Evolutionary conservation across 2,888 invertebrate species (phyloP), one percentile per base, ranked within the genome.

Genomic region (Eustalomyia histrio): DNA sequence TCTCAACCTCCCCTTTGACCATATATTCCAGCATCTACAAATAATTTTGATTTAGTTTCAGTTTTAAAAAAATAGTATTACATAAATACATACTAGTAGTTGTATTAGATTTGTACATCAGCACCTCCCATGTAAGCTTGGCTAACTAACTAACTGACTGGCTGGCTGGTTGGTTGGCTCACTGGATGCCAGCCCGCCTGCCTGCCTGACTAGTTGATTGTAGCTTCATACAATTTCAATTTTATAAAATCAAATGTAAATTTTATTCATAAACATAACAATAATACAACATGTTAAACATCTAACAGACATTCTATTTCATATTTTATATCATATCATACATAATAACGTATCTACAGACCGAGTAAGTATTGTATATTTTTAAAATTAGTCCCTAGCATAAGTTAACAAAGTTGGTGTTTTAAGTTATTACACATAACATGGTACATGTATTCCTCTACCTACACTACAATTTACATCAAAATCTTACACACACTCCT

Each of bases 251-350:
- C 39, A 53, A 60, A 79, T 79, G 69, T 50, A 79, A 79, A 79
- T 79, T 69, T 69, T 74, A 79, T 79, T 72, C 73, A 73, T 73
- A 72, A 73, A 73, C 17, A 67, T 17, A 68, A 33, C 55, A 79
- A 79, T 73, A 58, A 58, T 65, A 21, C 57, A 16, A 47, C 63
- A 57, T 52, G 64, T 58, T 58, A 33, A 65, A 58, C 57, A 43
- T 57, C 43, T 47, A 47, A 14, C n/a, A 47, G 12, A 47, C 43
- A 14, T 47, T 47, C n/a, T 47, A n/a, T 43, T 12, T 43, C 14
- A n/a, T n/a, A n/a, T 5, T n/a, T 0, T 47, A 47, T 1, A 47
- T 4, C 16, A 47, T 14, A 47, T n/a, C 43, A 12, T 14, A 43
- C 16, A 47, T 29, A 29, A 29, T 1, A 6, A 29, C 7, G 7